Evolutionary conservation across 2,113 vertebrate genomes (phyloP).

Genomic region (Talpa occidentalis): DNA sequence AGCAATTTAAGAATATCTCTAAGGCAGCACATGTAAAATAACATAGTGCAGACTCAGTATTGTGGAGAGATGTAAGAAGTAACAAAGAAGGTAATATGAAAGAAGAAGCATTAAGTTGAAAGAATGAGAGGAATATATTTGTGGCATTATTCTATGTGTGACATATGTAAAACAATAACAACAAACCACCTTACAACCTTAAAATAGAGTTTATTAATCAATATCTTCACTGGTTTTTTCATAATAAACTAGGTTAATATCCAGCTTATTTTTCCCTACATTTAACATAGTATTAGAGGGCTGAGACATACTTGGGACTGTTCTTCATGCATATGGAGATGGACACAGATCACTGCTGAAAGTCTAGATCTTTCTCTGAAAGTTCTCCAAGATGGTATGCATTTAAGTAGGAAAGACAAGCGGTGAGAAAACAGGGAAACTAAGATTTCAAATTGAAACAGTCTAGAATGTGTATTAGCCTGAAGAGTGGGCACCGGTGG

Average conservation of each 20-base stretch:
- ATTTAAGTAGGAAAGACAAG: neutral
- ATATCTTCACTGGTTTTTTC: neutral
- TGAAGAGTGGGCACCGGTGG: neutral
- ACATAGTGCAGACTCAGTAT: neutral
- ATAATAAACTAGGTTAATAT: neutral
- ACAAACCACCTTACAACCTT: neutral
- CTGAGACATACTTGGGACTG: neutral
- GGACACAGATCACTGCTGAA: neutral
- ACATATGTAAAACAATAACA: no score
- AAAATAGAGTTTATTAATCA: neutral
- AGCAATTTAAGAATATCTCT: neutral
- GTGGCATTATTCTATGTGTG: neutral
- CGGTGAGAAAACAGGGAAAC: neutral
- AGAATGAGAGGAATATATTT: neutral
- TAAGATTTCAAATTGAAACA: neutral
- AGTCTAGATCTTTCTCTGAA: neutral
- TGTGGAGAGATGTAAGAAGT: neutral
- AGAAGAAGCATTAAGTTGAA: neutral
- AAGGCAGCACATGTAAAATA: neutral
- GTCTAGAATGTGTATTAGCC: neutral
- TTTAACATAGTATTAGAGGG: neutral
- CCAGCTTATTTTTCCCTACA: neutral
- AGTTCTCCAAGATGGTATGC: neutral
- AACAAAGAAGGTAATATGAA: conserved; percentile 1
- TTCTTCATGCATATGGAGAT: neutral